Evolutionary conservation across 2,888 invertebrate genomes (phyloP).

Genomic region (Dicyrtoma fusca): DNA sequence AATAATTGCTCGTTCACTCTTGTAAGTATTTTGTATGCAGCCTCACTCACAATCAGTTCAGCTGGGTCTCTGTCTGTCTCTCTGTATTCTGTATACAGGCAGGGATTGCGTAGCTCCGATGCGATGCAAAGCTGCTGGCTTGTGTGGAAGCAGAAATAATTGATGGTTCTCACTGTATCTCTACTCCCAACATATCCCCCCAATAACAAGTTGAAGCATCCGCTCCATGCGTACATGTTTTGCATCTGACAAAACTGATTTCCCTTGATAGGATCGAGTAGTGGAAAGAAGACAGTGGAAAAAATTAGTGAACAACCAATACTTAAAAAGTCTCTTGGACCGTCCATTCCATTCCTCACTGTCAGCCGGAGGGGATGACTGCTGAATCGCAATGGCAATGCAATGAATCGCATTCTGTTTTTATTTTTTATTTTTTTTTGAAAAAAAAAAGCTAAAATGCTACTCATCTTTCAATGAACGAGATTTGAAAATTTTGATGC

Average conservation of each 20-base stretch:
- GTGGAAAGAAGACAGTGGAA: neutral
- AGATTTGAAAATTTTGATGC: too few species aligned
- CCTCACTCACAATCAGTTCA: neutral
- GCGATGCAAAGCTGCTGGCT: neutral
- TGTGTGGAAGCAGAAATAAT: constrained; percentile 42
- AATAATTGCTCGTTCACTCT: too few species aligned
- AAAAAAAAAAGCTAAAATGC: too few species aligned
- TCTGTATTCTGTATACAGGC: too few species aligned
- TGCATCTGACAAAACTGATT: constrained; percentile 8
- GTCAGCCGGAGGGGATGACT: neutral
- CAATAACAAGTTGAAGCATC: constrained; percentile 10
- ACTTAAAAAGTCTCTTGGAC: neutral
- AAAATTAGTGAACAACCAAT: neutral
- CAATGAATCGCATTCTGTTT: too few species aligned
- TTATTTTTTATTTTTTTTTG: too few species aligned
- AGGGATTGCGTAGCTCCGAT: too few species aligned
- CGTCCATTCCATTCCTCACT: neutral
- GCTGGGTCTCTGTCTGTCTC: neutral
- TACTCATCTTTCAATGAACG: too few species aligned
- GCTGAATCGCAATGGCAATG: too few species aligned
- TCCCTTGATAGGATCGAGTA: neutral
- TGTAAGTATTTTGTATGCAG: neutral
- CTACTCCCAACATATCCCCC: neutral
- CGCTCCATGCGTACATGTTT: constrained; percentile 11
- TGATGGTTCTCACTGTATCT: constrained; percentile 36